Conservation (phyloP, 2,888 invertebrate species). For the Allolobophora icterica region DNA sequence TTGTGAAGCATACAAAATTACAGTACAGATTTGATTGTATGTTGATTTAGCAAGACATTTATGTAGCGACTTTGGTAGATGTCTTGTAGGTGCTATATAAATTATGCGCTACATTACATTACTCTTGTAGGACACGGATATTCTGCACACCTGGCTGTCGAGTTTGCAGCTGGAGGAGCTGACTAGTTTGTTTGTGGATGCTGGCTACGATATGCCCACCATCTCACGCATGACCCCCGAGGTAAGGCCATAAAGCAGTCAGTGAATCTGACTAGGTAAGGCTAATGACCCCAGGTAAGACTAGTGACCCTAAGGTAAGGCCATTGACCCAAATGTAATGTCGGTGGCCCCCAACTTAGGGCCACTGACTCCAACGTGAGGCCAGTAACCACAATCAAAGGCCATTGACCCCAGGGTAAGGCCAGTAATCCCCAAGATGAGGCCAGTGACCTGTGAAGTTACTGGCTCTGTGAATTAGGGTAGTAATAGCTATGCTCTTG, state of each 20-base stretch:
- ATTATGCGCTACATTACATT: not conserved
- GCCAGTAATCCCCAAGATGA: no score
- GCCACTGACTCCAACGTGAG: no score
- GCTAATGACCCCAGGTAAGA: not conserved
- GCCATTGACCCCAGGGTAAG: no score
- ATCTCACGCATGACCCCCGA: conserved; percentile 99
- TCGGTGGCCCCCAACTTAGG: not conserved
- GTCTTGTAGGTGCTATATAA: not conserved
- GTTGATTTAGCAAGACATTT: not conserved
- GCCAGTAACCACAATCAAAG: no score
- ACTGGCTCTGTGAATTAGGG: not conserved
- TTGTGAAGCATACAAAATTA: not conserved
- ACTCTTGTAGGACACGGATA: conserved; percentile 77
- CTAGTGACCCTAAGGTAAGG: not conserved
- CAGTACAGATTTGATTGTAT: not conserved
- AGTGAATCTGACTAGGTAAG: not conserved
- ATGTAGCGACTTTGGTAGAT: not conserved
- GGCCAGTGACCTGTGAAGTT: no score
- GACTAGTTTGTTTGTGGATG: conserved; percentile 86
- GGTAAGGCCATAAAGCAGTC: conserved; percentile 65
- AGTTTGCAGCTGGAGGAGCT: conserved; percentile 94
- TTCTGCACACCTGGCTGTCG: conserved; percentile 89
- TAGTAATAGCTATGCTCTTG: not conserved
- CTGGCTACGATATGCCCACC: conserved; percentile 96
- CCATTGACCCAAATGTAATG: not conserved